Evolutionary conservation across 2,113 vertebrate species (phyloP), one percentile per base, ranked within the genome.

Genomic region (Oreochromis spilurus): DNA sequence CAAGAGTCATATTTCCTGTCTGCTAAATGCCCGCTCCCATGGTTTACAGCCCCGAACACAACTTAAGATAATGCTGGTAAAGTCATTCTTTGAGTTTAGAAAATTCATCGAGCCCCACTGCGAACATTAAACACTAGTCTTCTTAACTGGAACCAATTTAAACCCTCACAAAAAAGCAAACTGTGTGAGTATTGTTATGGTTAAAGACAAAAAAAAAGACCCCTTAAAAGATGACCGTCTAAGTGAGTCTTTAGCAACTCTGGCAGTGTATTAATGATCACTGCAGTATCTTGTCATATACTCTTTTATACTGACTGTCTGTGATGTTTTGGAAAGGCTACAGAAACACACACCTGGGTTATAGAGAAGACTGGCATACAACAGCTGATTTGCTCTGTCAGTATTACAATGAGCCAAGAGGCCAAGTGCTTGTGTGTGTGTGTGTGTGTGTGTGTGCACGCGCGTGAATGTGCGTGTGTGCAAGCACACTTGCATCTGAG

Each of bases 331-430:
- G 85, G 88, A 92, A 65, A 79, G 24, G 29, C 75, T 62, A 84
- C 88, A 86, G 83, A 84, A 90, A 90, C 89, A 89, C 89, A 93
- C 94, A 94, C 93, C 92, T 94, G 93, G 89, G 90, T 88, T 87
- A 92, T 45, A 89, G 89, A 90, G 89, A 78, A 52, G 84, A 92
- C 85, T 86, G 86, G 90, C 79, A 45, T 67, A 83, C 86, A 92
- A 88, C 93, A 94, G 91, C 94, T 95, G 92, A 95, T 94, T 90
- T 93, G 92, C 90, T 93, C 90, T 92, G 92, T 95, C 87, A 78
- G 84, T 86, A 81, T 85, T 40, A 90, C 92, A 88, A 92, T 85
- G 90, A 93, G 92, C 94, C 90, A 92, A 84, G 84, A 93, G 83
- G 80, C 50, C 60, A 55, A 50, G 67, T 84, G 85, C 82, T 57